Base-by-base conservation (phyloP, 2,113 vertebrate genomes). In the Hippocampus zosterae region DNA sequence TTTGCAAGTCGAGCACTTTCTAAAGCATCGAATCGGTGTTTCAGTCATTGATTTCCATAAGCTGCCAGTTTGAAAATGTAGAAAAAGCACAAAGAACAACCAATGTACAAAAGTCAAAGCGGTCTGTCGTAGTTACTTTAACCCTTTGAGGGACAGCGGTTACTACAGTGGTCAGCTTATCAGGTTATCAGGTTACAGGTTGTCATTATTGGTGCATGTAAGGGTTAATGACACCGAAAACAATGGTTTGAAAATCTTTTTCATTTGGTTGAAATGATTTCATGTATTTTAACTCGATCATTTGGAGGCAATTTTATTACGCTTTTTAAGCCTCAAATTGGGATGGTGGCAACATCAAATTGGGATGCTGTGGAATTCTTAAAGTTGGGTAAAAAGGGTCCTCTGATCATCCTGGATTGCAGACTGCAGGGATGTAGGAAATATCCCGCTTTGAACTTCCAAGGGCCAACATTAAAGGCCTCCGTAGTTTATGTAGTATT, bases 41-140 rank as follows among this genome's bases (percentile, higher is more conserved):
- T 75, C 71, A 77, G 68, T 60, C 5, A 33, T 41, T 41, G 19
- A 0, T 69, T 61, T 79, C 72, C 65, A 68, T 37, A 62, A 46
- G 72, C 56, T 59, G 56, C 27, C 56, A 59, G 56, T 59, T 29
- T 23, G 11, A 23, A 56, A 10, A 69, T 78, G 57, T 27, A 57
- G 8, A 61, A 81, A 48, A 89, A 88, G 83, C 86, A 85, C 84
- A 89, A 88, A 77, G 21, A 42, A 15, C 8, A 53, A 78, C 73
- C 67, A 50, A 67, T 70, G 82, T 62, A 74, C 64, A 19, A 5
- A 67, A 71, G 44, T 50, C 40, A 52, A 68, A 67, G 64, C 59
- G 15, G 40, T 73, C 53, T 62, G 60, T 65, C 15, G 13, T 41
- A 7, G 73, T 53, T 50, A 56, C n/a, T 56, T 7, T 7, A 37